phyloP scores from a whole-genome alignment of 1,140 invertebrate genomes.

The Trichonephila inaurata region DNA sequence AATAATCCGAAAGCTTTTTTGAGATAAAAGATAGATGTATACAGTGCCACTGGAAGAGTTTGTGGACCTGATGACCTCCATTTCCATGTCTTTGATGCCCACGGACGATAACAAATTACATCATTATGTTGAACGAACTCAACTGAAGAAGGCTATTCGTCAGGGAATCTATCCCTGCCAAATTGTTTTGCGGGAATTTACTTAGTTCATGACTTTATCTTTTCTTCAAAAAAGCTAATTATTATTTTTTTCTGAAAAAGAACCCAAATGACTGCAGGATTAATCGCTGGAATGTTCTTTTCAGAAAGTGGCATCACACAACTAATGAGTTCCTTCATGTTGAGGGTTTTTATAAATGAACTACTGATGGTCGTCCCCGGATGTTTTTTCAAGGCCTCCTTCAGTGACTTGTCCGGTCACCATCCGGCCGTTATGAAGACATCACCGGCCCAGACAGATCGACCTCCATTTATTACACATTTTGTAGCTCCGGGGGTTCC shows the following conservation, averaged over 20 bases:
- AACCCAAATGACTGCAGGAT: neutral
- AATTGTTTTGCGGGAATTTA: too few species aligned
- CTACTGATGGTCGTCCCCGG: neutral
- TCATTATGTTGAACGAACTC: too few species aligned
- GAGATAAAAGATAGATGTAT: too few species aligned
- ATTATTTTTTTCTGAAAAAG: neutral
- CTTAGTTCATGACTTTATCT: too few species aligned
- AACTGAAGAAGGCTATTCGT: too few species aligned
- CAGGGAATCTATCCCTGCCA: too few species aligned
- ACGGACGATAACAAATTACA: too few species aligned
- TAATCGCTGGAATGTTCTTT: neutral
- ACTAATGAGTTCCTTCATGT: neutral
- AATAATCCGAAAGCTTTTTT: too few species aligned
- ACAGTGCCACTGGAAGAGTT: too few species aligned
- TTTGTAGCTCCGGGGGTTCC: neutral
- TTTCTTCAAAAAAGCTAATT: neutral
- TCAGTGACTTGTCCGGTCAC: neutral
- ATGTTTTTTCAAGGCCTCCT: neutral
- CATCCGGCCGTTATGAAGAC: constrained; percentile 26
- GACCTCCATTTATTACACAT: constrained; percentile 36
- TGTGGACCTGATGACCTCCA: too few species aligned
- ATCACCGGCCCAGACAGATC: constrained; percentile 6
- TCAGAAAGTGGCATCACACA: neutral
- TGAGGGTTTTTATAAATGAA: neutral
- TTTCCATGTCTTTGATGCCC: too few species aligned